Percentiles rank a stretch among this genome's conserved stretches.
Conservation (phyloP, 2,888 invertebrate species). For the Bursaphelenchus okinawaensis region DNA sequence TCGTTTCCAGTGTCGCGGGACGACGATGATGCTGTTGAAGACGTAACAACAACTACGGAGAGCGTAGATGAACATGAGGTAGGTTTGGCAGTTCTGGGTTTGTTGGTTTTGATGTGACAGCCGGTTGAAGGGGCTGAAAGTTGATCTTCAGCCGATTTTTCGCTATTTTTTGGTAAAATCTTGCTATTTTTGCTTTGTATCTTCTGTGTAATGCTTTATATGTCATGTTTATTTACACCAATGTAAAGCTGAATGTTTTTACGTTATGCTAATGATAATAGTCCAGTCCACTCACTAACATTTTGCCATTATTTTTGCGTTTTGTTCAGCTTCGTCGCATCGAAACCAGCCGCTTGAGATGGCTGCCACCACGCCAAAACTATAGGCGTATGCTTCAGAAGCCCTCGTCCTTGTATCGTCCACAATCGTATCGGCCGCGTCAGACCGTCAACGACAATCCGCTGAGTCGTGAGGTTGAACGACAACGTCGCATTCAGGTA, state of each 20-base stretch:
- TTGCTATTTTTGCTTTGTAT: no score
- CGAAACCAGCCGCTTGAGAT: not conserved
- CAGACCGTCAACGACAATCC: no score
- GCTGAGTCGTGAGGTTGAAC: not conserved
- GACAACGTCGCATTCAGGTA: slow-evolving; percentile 9
- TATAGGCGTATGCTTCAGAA: slow-evolving; percentile 10
- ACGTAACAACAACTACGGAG: not conserved
- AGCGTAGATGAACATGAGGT: not conserved
- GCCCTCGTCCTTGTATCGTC: slow-evolving; percentile 5
- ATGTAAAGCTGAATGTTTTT: no score
- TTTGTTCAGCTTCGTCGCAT: not conserved
- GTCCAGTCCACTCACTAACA: no score
- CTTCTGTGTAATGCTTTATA: no score
- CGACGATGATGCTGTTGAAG: not conserved
- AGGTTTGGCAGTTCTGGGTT: not conserved
- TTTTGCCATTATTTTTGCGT: no score
- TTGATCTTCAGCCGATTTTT: no score
- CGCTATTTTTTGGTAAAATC: not conserved
- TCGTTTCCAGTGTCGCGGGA: not conserved
- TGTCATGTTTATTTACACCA: no score
- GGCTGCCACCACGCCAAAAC: not conserved
- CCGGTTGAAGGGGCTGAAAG: no score
- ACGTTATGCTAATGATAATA: no score
- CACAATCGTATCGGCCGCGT: not conserved
- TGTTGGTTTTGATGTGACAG: no score